These are phyloP conservation scores for Globia sparganii DNA, from an alignment of 2,888 invertebrate genomes.

Conservation along the genomic window DNA sequence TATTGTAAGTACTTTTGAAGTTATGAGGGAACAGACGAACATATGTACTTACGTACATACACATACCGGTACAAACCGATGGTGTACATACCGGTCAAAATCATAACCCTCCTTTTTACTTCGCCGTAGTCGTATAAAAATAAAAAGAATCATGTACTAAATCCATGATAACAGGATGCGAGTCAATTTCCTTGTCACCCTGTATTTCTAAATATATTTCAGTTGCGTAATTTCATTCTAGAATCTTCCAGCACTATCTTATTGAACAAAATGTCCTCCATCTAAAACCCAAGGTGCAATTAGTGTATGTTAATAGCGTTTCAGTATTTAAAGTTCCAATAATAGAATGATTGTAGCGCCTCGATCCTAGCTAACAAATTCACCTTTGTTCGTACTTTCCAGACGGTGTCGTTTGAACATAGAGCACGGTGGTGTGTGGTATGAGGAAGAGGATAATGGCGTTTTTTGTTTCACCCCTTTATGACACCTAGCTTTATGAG, in stretches of 20 bases:
- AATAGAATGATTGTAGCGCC: slow-evolving; percentile 62
- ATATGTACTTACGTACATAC: too few species aligned
- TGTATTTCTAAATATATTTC: background rate
- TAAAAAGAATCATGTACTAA: too few species aligned
- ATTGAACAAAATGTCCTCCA: background rate
- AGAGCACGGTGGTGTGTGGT: slow-evolving; percentile 62
- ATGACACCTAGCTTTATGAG: too few species aligned
- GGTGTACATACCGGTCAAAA: too few species aligned
- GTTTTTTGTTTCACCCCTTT: background rate
- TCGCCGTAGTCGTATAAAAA: too few species aligned
- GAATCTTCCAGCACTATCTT: background rate
- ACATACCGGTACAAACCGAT: too few species aligned
- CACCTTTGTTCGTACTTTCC: slow-evolving; percentile 84
- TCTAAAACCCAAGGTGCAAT: slow-evolving; percentile 32
- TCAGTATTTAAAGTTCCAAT: slow-evolving; percentile 60
- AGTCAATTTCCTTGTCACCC: too few species aligned
- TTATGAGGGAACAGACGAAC: too few species aligned
- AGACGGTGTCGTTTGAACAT: slow-evolving; percentile 79
- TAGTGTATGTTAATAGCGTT: slow-evolving; percentile 51
- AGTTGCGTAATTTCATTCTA: background rate
- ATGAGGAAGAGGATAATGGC: slow-evolving; percentile 47
- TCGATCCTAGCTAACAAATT: slow-evolving; percentile 71
- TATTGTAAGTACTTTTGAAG: too few species aligned
- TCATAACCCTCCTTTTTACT: too few species aligned
- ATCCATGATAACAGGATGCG: too few species aligned